These are phyloP conservation scores for Zeus faber DNA, from an alignment of 2,113 vertebrate genomes.

Conservation along the genomic window DNA sequence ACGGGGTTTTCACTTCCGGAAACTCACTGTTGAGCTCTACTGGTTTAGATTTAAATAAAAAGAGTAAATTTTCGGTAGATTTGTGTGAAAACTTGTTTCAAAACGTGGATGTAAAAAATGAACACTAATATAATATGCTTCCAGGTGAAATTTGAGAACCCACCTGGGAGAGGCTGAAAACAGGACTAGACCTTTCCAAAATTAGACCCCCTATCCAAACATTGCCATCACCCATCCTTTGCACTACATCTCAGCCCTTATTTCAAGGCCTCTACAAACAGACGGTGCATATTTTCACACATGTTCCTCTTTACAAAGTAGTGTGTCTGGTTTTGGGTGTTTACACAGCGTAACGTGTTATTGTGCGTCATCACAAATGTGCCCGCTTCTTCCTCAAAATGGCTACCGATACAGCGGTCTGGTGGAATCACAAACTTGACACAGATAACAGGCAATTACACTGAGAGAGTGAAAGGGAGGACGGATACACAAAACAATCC, in stretches of 20 bases:
- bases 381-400: slow-evolving; percentile 19
- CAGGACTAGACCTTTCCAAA: slow-evolving; percentile 33
- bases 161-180: slow-evolving; percentile 17
- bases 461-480: neutral
- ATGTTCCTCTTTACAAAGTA: slow-evolving; percentile 31
- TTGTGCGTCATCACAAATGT: slow-evolving; percentile 37
- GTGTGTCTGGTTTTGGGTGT: slow-evolving; percentile 50
- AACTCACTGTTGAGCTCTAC: too few relatives aligned
- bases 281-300: slow-evolving; percentile 50
- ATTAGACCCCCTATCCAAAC: slow-evolving; percentile 40
- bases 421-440: slow-evolving; percentile 19
- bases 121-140: too few relatives aligned
- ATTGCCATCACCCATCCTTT: slow-evolving; percentile 47
- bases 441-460: slow-evolving; percentile 10
- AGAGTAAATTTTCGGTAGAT: too few relatives aligned
- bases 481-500: neutral
- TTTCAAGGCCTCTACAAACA: slow-evolving; percentile 40
- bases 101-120: too few relatives aligned
- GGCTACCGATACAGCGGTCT: neutral
- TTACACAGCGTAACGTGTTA: slow-evolving; percentile 34
- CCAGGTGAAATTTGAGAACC: slow-evolving; percentile 5
- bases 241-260: slow-evolving; percentile 29
- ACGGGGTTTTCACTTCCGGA: too few relatives aligned
- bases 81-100: too few relatives aligned
- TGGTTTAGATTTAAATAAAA: too few relatives aligned